A percentile compares a stretch with the other conserved stretches of the same genome.
These are phyloP conservation scores for Astur gentilis DNA, from an alignment of 2,113 vertebrate genomes.

Conservation along the genomic window DNA sequence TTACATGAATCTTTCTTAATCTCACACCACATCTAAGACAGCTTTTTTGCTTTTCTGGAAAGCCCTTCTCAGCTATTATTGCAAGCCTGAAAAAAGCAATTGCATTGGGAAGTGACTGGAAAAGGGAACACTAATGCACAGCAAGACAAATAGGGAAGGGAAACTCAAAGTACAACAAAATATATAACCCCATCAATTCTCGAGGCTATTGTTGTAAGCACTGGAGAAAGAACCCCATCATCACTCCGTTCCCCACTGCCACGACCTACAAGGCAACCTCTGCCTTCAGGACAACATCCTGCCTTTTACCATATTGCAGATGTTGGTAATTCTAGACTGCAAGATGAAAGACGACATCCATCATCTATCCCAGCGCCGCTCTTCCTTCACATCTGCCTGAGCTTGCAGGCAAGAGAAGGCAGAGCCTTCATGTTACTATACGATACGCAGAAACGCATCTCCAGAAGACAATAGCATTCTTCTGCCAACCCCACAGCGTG, in stretches of 20 bases:
- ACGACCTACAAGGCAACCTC: background rate
- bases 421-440: background rate
- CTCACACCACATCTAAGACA: background rate
- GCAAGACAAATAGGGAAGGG: background rate
- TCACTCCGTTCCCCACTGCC: background rate
- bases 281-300: background rate
- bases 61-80: background rate
- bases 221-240: background rate
- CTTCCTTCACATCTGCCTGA: background rate
- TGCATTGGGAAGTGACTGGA: background rate
- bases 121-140: background rate
- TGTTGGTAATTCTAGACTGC: background rate
- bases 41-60: background rate
- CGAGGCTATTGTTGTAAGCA: background rate
- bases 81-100: background rate
- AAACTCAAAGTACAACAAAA: background rate
- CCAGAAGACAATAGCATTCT: background rate
- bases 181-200: background rate
- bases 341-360: background rate
- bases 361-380: background rate
- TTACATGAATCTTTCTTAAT: background rate
- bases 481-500: background rate
- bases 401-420: background rate
- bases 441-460: background rate
- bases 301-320: background rate